Base-by-base conservation (phyloP, 1,140 invertebrate genomes). In the Philotrypesis tridentata region DNA sequence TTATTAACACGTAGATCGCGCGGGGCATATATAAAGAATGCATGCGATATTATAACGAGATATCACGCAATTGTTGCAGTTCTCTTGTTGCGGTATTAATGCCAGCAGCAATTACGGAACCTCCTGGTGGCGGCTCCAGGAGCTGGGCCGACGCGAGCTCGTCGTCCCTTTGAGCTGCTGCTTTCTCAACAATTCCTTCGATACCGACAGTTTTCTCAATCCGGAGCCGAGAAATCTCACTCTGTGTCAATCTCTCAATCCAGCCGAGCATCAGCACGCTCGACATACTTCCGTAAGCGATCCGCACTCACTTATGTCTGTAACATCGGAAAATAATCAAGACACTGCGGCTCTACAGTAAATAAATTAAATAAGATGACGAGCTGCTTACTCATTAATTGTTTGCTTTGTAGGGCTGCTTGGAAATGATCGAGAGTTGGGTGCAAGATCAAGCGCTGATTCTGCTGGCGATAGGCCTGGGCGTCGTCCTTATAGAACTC, bases 21-120 rank as follows among this genome's bases (percentile, higher is more conserved):
- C 9, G 11, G 40, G 9, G 17, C 12, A 14, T 43, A 43, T 0
- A 14, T 9, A 37, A n/a, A n/a, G n/a, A n/a, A n/a, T n/a, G n/a
- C 40, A 43, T 2, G 14, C 21, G 21, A 7, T 21, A 55, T n/a
- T 5, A n/a, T 55, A 55, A 55, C 48, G 21, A n/a, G 48, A 7
- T 4, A 43, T n/a, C 48, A 55, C 48, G 48, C 48, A 55, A 55
- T 21, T 74, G 75, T 72, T 85, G 67, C 88, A 96, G 94, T 95
- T 97, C 86, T 93, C 95, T 79, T 98, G 97, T 87, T 98, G 97
- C 89, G 97, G 96, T 12, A 95, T 97, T 86, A 93, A 94, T 37
- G 94, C 94, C 83, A 94, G 95, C 3, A 93, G 93, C 68, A 97
- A 97, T 93, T 97, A 97, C 89, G 95, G 95, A 83, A 96, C 95